Conservation (phyloP, 2,888 invertebrate species). For the Diadegma fenestrale region DNA sequence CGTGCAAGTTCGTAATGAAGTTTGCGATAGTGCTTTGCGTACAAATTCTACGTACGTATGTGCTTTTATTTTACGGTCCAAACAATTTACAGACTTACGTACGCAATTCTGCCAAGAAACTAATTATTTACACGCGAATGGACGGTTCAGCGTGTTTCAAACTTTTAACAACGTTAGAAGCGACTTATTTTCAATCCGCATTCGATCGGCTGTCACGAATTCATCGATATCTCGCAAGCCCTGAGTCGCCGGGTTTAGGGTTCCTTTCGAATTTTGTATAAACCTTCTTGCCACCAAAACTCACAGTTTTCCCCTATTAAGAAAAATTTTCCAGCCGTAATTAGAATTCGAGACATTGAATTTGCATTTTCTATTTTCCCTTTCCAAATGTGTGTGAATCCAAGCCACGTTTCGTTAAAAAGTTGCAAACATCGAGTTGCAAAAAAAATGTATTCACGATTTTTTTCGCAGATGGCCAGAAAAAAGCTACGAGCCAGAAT, state of each 20-base stretch:
- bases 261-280: too few relatives aligned
- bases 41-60: not conserved
- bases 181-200: not conserved
- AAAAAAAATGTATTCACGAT: too few relatives aligned
- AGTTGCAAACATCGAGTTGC: too few relatives aligned
- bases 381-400: too few relatives aligned
- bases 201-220: not conserved
- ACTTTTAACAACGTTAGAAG: not conserved
- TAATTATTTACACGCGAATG: not conserved
- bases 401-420: too few relatives aligned
- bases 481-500: too few relatives aligned
- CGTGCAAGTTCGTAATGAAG: slow-evolving; percentile 4
- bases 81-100: not conserved
- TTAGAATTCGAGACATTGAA: too few relatives aligned
- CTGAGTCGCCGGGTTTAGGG: not conserved
- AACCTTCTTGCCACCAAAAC: too few relatives aligned
- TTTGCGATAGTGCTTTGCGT: not conserved
- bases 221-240: not conserved
- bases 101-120: not conserved
- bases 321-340: too few relatives aligned
- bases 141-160: not conserved
- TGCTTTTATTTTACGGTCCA: not conserved
- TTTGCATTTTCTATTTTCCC: too few relatives aligned
- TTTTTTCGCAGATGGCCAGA: too few relatives aligned
- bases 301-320: too few relatives aligned